Evolutionary conservation across 2,888 invertebrate species (phyloP).

Genomic region (Actias luna): DNA sequence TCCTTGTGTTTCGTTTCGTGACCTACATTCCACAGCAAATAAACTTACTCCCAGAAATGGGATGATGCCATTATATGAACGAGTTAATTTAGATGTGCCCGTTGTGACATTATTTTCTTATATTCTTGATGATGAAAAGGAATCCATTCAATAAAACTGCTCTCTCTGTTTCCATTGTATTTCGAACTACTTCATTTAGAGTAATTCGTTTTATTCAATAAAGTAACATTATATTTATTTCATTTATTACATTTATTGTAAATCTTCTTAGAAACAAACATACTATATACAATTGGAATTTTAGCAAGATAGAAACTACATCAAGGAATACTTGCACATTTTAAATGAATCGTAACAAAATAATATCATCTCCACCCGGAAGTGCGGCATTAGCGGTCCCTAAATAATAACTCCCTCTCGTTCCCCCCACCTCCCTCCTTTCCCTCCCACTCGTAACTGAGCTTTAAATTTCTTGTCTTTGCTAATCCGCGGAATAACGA

Average conservation of each 20-base stretch:
- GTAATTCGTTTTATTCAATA: not conserved
- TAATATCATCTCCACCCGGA: not conserved
- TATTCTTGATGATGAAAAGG: not conserved
- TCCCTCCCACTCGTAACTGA: not conserved
- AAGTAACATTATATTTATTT: not conserved
- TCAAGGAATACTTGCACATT: not conserved
- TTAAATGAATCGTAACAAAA: not conserved
- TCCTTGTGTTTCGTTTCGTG: slow-evolving; percentile 4
- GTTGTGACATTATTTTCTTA: not conserved
- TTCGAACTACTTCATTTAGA: not conserved
- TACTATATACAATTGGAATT: no score
- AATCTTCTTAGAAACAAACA: not conserved
- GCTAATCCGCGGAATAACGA: slow-evolving; percentile 1
- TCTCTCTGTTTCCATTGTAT: not conserved
- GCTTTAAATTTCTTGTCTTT: slow-evolving; percentile 4
- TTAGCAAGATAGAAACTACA: no score
- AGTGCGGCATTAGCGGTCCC: not conserved
- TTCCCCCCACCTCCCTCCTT: not conserved
- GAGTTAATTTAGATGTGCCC: slow-evolving; percentile 10
- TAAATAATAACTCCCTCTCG: not conserved
- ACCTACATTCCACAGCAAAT: slow-evolving; percentile 6
- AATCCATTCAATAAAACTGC: not conserved
- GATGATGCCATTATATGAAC: slow-evolving; percentile 11
- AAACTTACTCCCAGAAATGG: slow-evolving; percentile 11
- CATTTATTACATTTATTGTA: no score